phyloP scores from a whole-genome alignment of 2,888 invertebrate species.

The Stenoptilia bipunctidactyla region DNA sequence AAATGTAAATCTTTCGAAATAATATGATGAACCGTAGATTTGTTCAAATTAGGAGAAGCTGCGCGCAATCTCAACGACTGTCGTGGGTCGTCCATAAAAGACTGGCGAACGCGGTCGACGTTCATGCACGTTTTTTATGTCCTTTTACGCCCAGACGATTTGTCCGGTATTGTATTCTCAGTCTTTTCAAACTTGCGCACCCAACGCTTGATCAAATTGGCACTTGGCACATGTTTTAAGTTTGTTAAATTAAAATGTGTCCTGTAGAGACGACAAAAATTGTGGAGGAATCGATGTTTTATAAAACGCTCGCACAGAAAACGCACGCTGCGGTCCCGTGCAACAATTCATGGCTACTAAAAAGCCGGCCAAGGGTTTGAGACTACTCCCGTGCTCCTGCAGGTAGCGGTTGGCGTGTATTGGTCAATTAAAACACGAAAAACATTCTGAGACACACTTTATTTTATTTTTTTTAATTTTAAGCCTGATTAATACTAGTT shows the following conservation, averaged over 20 bases:
- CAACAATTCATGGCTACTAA: conserved; percentile 14
- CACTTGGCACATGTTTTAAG: conserved; percentile 13
- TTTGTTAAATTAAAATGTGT: conserved; percentile 14
- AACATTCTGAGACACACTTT: conserved; percentile 11
- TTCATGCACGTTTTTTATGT: conserved; percentile 20
- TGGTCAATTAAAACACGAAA: conserved; percentile 9
- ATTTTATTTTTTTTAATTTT: no score
- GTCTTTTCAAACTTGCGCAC: conserved; percentile 20
- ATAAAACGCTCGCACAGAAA: conserved; percentile 14
- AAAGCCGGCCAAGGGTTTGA: conserved; percentile 11
- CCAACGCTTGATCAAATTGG: conserved; percentile 19
- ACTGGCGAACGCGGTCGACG: conserved; percentile 19
- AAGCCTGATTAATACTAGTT: no score
- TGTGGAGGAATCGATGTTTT: conserved; percentile 14
- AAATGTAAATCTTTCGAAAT: conserved; percentile 17
- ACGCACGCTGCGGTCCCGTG: conserved; percentile 15
- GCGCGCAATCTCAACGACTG: conserved; percentile 15
- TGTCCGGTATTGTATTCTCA: conserved; percentile 19
- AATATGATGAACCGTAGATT: conserved; percentile 18
- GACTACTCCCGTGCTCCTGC: conserved; percentile 9
- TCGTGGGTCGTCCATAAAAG: conserved; percentile 12
- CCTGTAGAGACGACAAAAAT: conserved; percentile 13
- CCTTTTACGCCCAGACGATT: conserved; percentile 18
- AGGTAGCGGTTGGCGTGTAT: conserved; percentile 6
- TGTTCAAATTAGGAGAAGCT: conserved; percentile 15